Evolutionary conservation across 2,797 vertebrate species (phyloP).

Genomic region (Gastrophryne carolinensis): DNA sequence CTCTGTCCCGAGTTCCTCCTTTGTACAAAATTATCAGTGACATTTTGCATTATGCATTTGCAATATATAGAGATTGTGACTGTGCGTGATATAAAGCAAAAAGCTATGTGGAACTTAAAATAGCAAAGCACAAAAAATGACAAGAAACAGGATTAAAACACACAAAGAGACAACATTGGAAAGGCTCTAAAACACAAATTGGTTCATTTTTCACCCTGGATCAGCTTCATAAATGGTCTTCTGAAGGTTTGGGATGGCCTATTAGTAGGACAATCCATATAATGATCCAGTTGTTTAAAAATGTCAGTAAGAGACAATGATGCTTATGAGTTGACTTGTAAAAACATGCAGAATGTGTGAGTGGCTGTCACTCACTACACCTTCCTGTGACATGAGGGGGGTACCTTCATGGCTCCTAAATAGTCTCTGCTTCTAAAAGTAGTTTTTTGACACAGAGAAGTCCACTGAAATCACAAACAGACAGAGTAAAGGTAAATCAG

Average conservation of each 20-base stretch:
- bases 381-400: conserved; percentile 73
- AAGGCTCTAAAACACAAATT: background rate
- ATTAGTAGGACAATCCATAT: conserved; percentile 52
- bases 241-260: conserved; percentile 57
- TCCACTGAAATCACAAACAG: conserved; percentile 97
- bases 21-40: too few relatives aligned
- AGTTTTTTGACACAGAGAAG: conserved; percentile 85
- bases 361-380: conserved; percentile 81
- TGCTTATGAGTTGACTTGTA: conserved; percentile 61
- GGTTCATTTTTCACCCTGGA: conserved; percentile 64
- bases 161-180: background rate
- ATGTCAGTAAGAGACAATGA: conserved; percentile 57
- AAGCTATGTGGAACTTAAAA: background rate
- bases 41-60: too few relatives aligned
- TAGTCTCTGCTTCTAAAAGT: conserved; percentile 85
- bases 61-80: too few relatives aligned
- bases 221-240: conserved; percentile 62
- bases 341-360: conserved; percentile 84
- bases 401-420: conserved; percentile 90
- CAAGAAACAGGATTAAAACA: background rate
- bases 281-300: conserved; percentile 57
- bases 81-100: background rate
- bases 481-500: conserved; percentile 73
- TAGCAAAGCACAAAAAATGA: background rate
- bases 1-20: too few relatives aligned